Base-by-base conservation (phyloP, 2,888 invertebrate genomes). In the Cactoblastis cactorum region DNA sequence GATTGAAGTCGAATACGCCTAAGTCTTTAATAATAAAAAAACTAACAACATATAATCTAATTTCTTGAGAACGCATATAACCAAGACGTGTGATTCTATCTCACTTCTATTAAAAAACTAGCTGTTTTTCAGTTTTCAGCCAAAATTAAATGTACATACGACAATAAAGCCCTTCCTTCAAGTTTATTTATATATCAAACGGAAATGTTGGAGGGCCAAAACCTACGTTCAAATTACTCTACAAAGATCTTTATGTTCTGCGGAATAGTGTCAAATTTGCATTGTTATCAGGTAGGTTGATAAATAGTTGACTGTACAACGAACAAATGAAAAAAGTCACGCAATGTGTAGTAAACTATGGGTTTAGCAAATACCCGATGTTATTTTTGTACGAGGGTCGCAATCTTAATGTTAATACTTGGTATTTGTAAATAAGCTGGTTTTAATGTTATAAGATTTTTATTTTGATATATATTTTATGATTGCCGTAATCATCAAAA, bases 281-380 rank as follows among this genome's bases (percentile, higher is more conserved):
- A n/a, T n/a, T n/a, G n/a, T n/a, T n/a, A n/a, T n/a, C n/a, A n/a
- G n/a, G n/a, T n/a, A n/a, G n/a, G n/a, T n/a, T n/a, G n/a, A n/a
- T n/a, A n/a, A n/a, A n/a, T n/a, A n/a, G n/a, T 62, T 52, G 57
- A 67, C 73, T 62, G 75, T 65, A 65, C 62, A 54, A 56, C 60
- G 49, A 24, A 61, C 64, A 72, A 78, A 80, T 80, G 71, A 63
- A 63, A 62, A 55, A 54, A 50, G 76, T 75, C 80, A 82, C 79
- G 80, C 79, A 65, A 79, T 53, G 59, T 59, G 60, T 61, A 28
- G 4, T 38, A 19, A 49, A 41, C 32, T 22, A 32, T 41, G 32
- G 41, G 39, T 41, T 49, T 41, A 9, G 49, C 49, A 41, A 34
- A 49, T 22, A 49, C 43, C 18, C 32, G 38, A 41, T 49, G 39